phyloP scores from a whole-genome alignment of 2,888 invertebrate species.

The Amphipoea oculea region DNA sequence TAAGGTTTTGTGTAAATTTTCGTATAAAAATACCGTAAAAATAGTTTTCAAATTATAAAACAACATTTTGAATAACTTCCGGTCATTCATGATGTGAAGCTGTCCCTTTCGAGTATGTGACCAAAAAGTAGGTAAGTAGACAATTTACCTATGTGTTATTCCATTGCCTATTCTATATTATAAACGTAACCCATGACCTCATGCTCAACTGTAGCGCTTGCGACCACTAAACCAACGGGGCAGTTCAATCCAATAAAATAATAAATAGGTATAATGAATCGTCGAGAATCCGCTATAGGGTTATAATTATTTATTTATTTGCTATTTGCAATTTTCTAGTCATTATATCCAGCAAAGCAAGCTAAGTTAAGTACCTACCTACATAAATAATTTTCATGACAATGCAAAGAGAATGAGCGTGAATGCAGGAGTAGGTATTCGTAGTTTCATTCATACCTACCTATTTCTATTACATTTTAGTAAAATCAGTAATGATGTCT shows the following conservation, averaged over 20 bases:
- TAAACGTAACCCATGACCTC: too few relatives aligned
- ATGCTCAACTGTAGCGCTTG: neutral
- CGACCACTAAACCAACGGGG: neutral
- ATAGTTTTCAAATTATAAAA: neutral
- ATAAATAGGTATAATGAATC: neutral
- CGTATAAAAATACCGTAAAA: neutral
- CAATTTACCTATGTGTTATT: neutral
- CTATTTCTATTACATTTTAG: neutral
- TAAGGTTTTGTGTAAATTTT: neutral
- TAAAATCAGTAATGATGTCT: neutral
- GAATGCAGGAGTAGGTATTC: too few relatives aligned
- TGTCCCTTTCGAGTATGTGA: conserved; percentile 32
- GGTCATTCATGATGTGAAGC: conserved; percentile 2
- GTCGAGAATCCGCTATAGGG: neutral
- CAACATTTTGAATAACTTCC: conserved; percentile 3
- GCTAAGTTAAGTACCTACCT: neutral
- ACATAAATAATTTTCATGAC: neutral
- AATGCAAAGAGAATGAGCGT: too few relatives aligned
- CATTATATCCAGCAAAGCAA: neutral
- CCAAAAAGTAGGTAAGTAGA: conserved; percentile 6
- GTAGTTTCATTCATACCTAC: neutral
- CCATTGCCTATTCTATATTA: neutral
- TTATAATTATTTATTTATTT: neutral
- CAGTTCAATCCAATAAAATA: neutral
- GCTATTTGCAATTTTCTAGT: neutral